phyloP scores from a whole-genome alignment of 2,797 vertebrate species.

The Tauraco hartlaubi region DNA sequence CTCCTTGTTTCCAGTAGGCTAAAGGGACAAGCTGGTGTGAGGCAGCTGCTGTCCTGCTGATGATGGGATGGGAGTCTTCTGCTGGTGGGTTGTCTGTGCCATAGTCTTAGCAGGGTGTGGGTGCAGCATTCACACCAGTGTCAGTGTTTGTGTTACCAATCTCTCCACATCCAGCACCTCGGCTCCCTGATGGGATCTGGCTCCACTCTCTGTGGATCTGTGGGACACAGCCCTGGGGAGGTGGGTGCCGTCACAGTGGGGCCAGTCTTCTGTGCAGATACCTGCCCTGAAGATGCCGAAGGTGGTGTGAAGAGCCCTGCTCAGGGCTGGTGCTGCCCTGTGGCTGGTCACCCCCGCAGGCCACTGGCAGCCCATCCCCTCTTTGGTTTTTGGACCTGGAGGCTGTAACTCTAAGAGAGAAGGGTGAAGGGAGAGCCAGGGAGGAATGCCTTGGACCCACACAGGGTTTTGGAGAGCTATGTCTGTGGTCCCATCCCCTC shows the following conservation, averaged over 20 bases:
- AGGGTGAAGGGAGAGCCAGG: not conserved
- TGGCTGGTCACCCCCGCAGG: not conserved
- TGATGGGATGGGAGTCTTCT: not conserved
- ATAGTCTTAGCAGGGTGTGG: not conserved
- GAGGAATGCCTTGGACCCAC: not conserved
- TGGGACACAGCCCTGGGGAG: not conserved
- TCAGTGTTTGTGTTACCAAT: not conserved
- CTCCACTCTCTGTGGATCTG: not conserved
- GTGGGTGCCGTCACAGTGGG: not conserved
- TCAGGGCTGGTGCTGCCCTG: not conserved
- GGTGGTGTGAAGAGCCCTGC: not conserved
- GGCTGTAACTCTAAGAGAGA: not conserved
- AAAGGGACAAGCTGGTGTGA: not conserved
- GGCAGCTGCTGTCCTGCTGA: not conserved
- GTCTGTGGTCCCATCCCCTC: not conserved
- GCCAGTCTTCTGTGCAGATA: not conserved
- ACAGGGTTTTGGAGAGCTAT: not conserved
- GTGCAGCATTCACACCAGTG: not conserved
- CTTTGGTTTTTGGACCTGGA: not conserved
- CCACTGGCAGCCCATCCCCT: not conserved
- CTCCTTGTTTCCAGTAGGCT: not conserved
- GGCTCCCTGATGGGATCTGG: accelerated
- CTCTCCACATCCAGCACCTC: not conserved
- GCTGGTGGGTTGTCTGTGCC: not conserved
- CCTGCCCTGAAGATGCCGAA: not conserved